Conservation (phyloP, 2,113 vertebrate genomes). For the Salvelinus fontinalis region DNA sequence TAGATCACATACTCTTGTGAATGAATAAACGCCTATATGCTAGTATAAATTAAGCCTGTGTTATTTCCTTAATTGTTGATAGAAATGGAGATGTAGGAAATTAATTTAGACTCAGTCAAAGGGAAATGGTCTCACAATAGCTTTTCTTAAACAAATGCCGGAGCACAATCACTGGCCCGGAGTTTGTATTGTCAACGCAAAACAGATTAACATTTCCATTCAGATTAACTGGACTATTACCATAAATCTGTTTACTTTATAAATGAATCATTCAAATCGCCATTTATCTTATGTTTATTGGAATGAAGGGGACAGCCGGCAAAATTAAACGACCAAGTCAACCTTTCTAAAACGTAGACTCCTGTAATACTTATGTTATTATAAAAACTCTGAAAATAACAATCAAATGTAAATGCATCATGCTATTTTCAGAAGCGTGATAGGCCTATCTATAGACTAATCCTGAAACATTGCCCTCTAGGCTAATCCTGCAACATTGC, state of each 20-base stretch:
- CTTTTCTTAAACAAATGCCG: conserved; percentile 33
- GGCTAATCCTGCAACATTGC: no score
- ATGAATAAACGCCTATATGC: neutral
- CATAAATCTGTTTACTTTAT: conserved; percentile 52
- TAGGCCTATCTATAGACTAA: neutral
- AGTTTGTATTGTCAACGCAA: conserved; percentile 32
- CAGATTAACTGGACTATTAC: conserved; percentile 36
- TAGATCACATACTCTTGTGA: neutral
- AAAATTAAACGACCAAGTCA: neutral
- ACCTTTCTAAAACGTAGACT: neutral
- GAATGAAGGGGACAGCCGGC: neutral
- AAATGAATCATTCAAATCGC: conserved; percentile 28
- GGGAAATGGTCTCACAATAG: conserved; percentile 20
- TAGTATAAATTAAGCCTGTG: neutral
- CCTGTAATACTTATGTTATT: neutral
- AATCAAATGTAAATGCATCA: neutral
- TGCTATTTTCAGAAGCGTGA: neutral
- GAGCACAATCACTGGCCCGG: conserved; percentile 19
- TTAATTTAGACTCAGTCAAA: neutral
- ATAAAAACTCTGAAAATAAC: neutral
- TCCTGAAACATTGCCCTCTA: neutral
- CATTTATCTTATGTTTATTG: conserved; percentile 20
- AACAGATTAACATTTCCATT: conserved; percentile 49
- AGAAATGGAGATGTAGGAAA: neutral
- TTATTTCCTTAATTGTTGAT: neutral